phyloP scores from a whole-genome alignment of 2,113 vertebrate species.

The Asarcornis scutulata region DNA sequence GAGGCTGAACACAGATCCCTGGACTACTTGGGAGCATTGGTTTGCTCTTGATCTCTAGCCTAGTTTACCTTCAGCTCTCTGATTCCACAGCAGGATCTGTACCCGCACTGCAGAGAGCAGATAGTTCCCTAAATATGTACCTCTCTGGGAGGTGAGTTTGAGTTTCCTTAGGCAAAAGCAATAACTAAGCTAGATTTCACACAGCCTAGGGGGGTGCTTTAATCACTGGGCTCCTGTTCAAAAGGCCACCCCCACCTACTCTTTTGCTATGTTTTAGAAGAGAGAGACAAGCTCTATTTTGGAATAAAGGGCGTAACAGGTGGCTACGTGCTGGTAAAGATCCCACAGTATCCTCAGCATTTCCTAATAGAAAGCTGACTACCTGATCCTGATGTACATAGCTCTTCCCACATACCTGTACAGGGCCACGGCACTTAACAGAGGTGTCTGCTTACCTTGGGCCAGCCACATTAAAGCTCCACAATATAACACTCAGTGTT shows the following conservation, averaged over 20 bases:
- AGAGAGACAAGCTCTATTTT: conserved; percentile 12
- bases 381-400: neutral
- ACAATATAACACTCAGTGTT: conserved; percentile 42
- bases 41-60: neutral
- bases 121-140: neutral
- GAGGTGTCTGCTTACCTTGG: conserved; percentile 62
- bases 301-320: conserved; percentile 41
- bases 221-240: conserved; percentile 58
- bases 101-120: neutral
- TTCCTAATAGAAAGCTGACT: conserved; percentile 56
- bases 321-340: conserved; percentile 62
- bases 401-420: conserved; percentile 41
- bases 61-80: neutral
- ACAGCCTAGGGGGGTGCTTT: conserved; percentile 55
- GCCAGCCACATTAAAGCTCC: conserved; percentile 64
- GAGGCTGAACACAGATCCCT: neutral
- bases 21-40: neutral
- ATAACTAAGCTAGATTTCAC: conserved; percentile 37
- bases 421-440: conserved; percentile 44
- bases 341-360: conserved; percentile 50
- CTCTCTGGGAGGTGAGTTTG: conserved; percentile 61
- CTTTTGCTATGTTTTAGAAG: conserved; percentile 11
- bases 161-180: conserved; percentile 45
- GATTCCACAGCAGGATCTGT: neutral
- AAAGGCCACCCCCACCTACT: conserved; percentile 54